These are phyloP conservation scores for Aphyosemion australe DNA, from an alignment of 2,113 vertebrate genomes.

Conservation along the genomic window DNA sequence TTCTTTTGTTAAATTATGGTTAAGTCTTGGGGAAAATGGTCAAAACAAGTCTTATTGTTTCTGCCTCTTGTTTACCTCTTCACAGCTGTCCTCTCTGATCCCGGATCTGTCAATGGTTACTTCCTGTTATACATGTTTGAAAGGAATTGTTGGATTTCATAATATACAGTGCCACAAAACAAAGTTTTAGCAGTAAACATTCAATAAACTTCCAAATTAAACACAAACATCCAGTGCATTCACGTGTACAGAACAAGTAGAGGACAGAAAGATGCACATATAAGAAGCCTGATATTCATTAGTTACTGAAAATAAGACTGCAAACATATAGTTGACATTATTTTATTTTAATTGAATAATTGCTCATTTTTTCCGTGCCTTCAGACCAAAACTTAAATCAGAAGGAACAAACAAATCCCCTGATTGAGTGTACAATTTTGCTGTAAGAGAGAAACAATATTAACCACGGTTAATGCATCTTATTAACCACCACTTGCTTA, in stretches of 20 bases:
- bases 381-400: constrained; percentile 78
- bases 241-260: background rate
- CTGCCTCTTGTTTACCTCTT: background rate
- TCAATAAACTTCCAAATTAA: too few relatives aligned
- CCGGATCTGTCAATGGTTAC: background rate
- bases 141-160: background rate
- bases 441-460: constrained; percentile 73
- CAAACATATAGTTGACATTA: constrained; percentile 68
- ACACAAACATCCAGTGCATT: too few relatives aligned
- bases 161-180: background rate
- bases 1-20: too few relatives aligned
- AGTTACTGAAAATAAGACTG: constrained; percentile 45
- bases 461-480: constrained; percentile 65
- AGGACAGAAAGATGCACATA: background rate
- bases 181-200: too few relatives aligned
- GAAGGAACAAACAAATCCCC: constrained; percentile 78
- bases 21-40: too few relatives aligned
- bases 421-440: constrained; percentile 75
- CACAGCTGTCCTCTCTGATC: background rate
- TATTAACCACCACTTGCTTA: constrained; percentile 69
- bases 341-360: constrained; percentile 81
- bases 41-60: background rate
- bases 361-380: constrained; percentile 73
- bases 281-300: constrained; percentile 6
- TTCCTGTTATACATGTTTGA: background rate